Conservation (phyloP, 2,888 invertebrate genomes). For the Drosophila subsilvestris region DNA sequence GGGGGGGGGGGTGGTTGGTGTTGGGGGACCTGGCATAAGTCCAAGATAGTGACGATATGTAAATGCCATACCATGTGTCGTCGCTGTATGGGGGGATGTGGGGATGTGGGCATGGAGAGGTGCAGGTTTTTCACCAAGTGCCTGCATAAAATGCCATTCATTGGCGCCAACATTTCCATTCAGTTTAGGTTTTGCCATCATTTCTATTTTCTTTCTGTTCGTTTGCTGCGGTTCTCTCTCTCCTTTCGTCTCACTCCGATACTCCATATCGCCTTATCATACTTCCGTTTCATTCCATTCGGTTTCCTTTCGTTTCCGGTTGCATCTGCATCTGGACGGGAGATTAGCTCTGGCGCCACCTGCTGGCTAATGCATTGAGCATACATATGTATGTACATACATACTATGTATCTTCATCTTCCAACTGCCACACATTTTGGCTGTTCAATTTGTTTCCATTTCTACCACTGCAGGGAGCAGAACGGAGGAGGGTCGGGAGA, state of each 20-base stretch:
- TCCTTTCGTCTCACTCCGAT: too few species aligned
- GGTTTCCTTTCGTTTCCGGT: slow-evolving; percentile 8
- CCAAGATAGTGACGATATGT: slow-evolving; percentile 79
- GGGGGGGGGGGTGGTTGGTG: background rate
- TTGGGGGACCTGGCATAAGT: slow-evolving; percentile 66
- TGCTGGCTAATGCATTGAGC: slow-evolving; percentile 31
- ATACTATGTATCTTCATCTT: slow-evolving; percentile 26
- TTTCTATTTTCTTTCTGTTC: background rate
- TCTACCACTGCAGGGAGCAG: background rate
- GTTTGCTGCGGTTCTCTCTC: background rate
- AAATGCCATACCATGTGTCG: slow-evolving; percentile 78
- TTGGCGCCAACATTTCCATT: slow-evolving; percentile 56
- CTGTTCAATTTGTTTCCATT: slow-evolving; percentile 69
- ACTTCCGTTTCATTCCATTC: slow-evolving; percentile 11
- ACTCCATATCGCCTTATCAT: background rate
- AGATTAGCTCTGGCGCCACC: slow-evolving; percentile 48
- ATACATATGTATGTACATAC: background rate
- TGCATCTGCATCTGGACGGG: slow-evolving; percentile 33
- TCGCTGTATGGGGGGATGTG: slow-evolving; percentile 59
- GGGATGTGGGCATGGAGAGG: slow-evolving; percentile 1
- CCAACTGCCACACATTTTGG: slow-evolving; percentile 61
- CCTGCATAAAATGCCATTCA: slow-evolving; percentile 67
- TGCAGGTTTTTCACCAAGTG: background rate
- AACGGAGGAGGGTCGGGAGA: background rate
- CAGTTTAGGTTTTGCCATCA: slow-evolving; percentile 33